Evolutionary conservation across 2,888 invertebrate species (phyloP), one percentile per base, ranked within the genome.

Genomic region (Campopleginae sp.): DNA sequence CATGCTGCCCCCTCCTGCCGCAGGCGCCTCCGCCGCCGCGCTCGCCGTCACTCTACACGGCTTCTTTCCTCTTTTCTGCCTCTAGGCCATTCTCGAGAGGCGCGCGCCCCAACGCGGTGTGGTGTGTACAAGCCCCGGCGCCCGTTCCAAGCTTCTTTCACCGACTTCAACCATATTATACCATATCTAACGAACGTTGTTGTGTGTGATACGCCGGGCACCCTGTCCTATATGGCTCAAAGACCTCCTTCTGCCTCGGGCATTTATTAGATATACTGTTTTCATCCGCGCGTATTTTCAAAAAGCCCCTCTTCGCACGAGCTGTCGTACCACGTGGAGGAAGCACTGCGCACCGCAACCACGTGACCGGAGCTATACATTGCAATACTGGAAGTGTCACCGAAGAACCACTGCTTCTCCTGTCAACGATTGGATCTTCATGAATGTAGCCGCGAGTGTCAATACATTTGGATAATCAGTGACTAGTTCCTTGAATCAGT

Each of bases 51-150:
- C 85, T 86, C 85, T 85, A 85, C 82, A 70, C 82, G 86, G 80
- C 86, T 86, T 87, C 95, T 89, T 95, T 95, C 90, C 94, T 95
- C 90, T 94, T 95, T 90, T 94, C 87, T 95, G 91, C 95, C 95
- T 91, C 93, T 94, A 90, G 94, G 94, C 88, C 95, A 95, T 92
- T 94, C 94, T 92, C 92, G 92, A 92, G 92, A 92, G 91, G 91
- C 92, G 93, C 93, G 93, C 93, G 93, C 92, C 92, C 91, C 92
- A 91, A 92, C 91, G 91, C 92, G 92, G 92, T 92, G 89, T 86
- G 89, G 92, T 92, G 89, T 86, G 89, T 86, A 86, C 91, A 88
- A 90, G 91, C 89, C 91, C 90, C 90, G 85, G 85, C 85, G 85
- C 85, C 80, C 85, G 82, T 85, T 65, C 31, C 80, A 72, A 86